Evolutionary conservation across 2,888 invertebrate species (phyloP), one percentile per base, ranked within the genome.

Genomic region (Chrysolina haemoptera): DNA sequence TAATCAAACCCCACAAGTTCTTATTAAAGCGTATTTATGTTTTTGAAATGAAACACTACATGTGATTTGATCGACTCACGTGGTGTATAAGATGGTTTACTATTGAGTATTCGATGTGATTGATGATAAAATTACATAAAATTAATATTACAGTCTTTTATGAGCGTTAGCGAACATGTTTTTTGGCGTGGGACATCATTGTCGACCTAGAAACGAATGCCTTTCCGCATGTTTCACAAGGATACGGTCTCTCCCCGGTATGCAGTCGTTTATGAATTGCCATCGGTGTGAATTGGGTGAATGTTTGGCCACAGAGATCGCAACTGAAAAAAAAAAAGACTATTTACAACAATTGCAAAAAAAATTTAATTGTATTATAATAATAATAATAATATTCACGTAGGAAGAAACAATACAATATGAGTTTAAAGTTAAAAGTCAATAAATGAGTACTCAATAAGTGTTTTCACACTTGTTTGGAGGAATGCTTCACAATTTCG

Each of bases 241-340:
- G 85, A 80, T 92, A 92, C 0, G 92, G 92, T 68, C 91, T 85
- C 81, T 92, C 92, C 1, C 91, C 91, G 0, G 91, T 91, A 82
- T 92, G 92, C 41, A 91, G 85, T 70, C 91, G 87, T 84, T 90
- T 91, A 80, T 92, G 92, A 71, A 91, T 91, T 0, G 90, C 91
- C 90, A 92, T 90, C 8, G 91, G 91, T n/a, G 91, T 91, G 80
- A 91, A 91, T 79, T 92, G 92, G 0, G 91, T 91, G 79, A 92
- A 92, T 8, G 91, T 90, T 85, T 91, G 91, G 0, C 91, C 91
- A 78, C 92, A 92, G 16, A 90, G 87, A 77, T 91, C 90, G 83
- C 92, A 92, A 75, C 89, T 88, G 76, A 16, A 85, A 84, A 22
- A 55, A 22, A 55, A 20, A 70, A 53, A 53, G 16, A 4, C 9